Evolutionary conservation across 2,888 invertebrate genomes (phyloP).

Genomic region (Rhagophthalmus giganteus): DNA sequence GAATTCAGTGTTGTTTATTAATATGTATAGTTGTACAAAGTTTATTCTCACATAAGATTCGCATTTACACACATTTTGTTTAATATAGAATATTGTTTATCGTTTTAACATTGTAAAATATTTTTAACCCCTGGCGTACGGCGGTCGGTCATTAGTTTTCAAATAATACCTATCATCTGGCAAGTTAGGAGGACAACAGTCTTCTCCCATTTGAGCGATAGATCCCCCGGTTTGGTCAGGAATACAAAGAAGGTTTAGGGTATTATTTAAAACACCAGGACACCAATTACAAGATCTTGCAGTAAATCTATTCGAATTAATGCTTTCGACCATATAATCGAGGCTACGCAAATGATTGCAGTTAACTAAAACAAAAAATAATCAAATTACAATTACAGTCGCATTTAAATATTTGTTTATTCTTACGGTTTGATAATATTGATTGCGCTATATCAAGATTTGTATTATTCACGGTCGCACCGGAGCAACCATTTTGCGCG

Average conservation of each 20-base stretch:
- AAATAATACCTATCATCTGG: background rate
- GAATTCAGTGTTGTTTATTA: too few relatives aligned
- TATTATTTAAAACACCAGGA: background rate
- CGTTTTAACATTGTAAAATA: too few relatives aligned
- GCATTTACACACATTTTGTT: too few relatives aligned
- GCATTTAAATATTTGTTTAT: too few relatives aligned
- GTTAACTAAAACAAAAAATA: constrained; percentile 2
- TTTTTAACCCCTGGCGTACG: background rate
- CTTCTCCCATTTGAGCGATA: background rate
- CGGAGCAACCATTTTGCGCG: constrained; percentile 13
- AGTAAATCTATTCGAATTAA: constrained; percentile 2
- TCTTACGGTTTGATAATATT: too few relatives aligned
- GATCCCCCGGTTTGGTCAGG: background rate
- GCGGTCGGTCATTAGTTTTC: background rate
- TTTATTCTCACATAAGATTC: too few relatives aligned
- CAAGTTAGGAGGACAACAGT: background rate
- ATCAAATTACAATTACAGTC: too few relatives aligned
- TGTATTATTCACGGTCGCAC: too few relatives aligned
- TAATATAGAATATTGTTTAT: too few relatives aligned
- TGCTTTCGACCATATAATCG: constrained; percentile 10
- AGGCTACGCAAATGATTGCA: constrained; percentile 9
- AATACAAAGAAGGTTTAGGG: background rate
- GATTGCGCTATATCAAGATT: too few relatives aligned
- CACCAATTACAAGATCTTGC: background rate
- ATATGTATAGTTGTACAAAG: too few relatives aligned